Percentiles rank a stretch among this genome's conserved stretches.
phyloP scores from a whole-genome alignment of 1,140 invertebrate genomes.

The Trichogramma pretiosum region DNA sequence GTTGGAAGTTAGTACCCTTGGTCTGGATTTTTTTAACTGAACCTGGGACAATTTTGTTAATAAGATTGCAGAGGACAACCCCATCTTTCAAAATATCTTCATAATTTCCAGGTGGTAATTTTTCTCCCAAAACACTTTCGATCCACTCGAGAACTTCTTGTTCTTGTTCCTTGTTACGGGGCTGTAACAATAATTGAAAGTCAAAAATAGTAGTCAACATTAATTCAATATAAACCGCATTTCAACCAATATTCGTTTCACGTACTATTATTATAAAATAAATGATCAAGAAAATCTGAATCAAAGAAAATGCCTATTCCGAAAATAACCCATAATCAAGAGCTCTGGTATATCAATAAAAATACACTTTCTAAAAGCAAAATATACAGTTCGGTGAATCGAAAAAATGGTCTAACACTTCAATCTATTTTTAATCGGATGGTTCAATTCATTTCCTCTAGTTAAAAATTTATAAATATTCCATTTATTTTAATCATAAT shows the following conservation, averaged over 20 bases:
- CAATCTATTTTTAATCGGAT: not conserved
- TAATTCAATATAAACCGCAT: no score
- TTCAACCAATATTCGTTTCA: not conserved
- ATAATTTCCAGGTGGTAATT: slow-evolving; percentile 70
- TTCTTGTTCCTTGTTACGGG: slow-evolving; percentile 86
- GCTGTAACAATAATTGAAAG: slow-evolving; percentile 44
- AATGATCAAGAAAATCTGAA: not conserved
- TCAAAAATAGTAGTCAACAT: slow-evolving; percentile 5
- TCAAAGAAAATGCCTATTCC: slow-evolving; percentile 7
- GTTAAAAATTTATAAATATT: not conserved
- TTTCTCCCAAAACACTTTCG: slow-evolving; percentile 75
- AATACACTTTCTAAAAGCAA: no score
- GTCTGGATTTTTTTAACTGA: slow-evolving; percentile 93
- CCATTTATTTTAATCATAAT: no score
- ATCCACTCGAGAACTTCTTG: slow-evolving; percentile 87
- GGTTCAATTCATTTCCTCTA: not conserved
- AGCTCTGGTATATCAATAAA: not conserved
- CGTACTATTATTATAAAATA: not conserved
- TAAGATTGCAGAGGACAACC: slow-evolving; percentile 84
- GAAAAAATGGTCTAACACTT: no score
- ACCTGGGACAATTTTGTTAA: slow-evolving; percentile 90
- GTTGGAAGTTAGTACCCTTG: slow-evolving; percentile 92
- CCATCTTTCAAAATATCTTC: slow-evolving; percentile 92
- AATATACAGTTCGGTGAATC: no score
- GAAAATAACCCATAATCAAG: slow-evolving; percentile 7